Evolutionary conservation across 2,888 invertebrate species (phyloP).

Genomic region (Endomychus coccineus): DNA sequence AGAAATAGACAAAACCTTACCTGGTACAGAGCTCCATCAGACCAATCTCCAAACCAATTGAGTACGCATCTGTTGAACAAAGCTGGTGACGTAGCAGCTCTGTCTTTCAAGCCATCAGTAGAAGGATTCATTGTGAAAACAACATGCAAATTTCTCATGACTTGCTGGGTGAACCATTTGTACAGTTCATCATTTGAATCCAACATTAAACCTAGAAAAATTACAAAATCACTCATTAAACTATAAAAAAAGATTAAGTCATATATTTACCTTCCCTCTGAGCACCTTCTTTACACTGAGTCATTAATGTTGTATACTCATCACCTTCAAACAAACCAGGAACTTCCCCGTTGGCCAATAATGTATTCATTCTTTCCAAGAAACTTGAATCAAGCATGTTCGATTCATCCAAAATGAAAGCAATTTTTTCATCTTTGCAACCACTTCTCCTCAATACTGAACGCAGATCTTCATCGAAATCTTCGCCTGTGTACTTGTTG

Average conservation of each 20-base stretch:
- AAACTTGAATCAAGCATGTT: constrained; percentile 98
- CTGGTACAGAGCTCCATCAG: constrained; percentile 89
- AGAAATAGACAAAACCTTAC: no score
- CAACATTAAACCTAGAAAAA: constrained; percentile 69
- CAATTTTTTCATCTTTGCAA: constrained; percentile 96
- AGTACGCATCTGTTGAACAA: constrained; percentile 98
- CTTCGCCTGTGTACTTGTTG: constrained; percentile 97
- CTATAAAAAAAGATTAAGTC: no score
- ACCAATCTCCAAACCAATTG: constrained; percentile 99
- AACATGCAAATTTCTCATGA: constrained; percentile 98
- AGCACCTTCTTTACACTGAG: constrained; percentile 98
- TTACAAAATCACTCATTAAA: neutral
- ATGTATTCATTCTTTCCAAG: constrained; percentile 97
- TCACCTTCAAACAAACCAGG: constrained; percentile 93
- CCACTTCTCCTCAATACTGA: constrained; percentile 78
- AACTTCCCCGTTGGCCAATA: constrained; percentile 97
- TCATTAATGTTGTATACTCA: constrained; percentile 98
- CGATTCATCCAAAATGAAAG: constrained; percentile 98
- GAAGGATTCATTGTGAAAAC: constrained; percentile 99
- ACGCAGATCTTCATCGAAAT: constrained; percentile 98
- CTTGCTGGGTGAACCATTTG: constrained; percentile 99
- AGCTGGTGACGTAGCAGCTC: constrained; percentile 98
- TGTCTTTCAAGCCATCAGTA: constrained; percentile 94
- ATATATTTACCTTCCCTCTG: constrained; percentile 70
- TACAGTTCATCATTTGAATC: constrained; percentile 98